Evolutionary conservation across 2,113 vertebrate species (phyloP).

Genomic region (Trogon melanurus): DNA sequence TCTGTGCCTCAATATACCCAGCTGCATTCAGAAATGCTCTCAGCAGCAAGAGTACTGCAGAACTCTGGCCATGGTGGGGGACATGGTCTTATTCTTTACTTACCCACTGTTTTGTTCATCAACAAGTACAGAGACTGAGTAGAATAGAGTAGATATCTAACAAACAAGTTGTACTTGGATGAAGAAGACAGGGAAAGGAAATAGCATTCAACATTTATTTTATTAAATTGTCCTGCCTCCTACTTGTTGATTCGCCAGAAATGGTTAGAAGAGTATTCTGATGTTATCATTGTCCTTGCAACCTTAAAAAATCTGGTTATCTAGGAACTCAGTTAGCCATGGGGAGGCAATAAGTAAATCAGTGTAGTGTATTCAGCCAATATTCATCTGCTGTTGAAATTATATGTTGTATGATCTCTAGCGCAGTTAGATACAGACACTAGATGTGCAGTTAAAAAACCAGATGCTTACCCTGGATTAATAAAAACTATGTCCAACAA

Average conservation of each 20-base stretch:
- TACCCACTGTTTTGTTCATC: background rate
- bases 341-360: background rate
- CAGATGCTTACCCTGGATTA: constrained; percentile 11
- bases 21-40: background rate
- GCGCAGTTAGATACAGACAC: background rate
- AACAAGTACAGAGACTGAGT: background rate
- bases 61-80: background rate
- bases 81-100: background rate
- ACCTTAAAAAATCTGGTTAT: background rate
- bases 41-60: background rate
- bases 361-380: background rate
- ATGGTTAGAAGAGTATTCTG: background rate
- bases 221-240: background rate
- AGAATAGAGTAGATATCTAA: background rate
- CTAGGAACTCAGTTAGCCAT: background rate
- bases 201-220: background rate
- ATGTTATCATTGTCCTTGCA: background rate
- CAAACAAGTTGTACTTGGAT: background rate
- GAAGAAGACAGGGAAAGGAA: background rate
- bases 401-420: background rate
- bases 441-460: constrained; percentile 4
- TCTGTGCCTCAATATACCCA: background rate
- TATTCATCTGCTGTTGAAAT: background rate
- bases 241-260: background rate
- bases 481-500: background rate